Percentiles rank a stretch among this genome's conserved stretches.
These are phyloP conservation scores for Silvanus unidentatus DNA, from an alignment of 2,888 invertebrate species.

Conservation along the genomic window DNA sequence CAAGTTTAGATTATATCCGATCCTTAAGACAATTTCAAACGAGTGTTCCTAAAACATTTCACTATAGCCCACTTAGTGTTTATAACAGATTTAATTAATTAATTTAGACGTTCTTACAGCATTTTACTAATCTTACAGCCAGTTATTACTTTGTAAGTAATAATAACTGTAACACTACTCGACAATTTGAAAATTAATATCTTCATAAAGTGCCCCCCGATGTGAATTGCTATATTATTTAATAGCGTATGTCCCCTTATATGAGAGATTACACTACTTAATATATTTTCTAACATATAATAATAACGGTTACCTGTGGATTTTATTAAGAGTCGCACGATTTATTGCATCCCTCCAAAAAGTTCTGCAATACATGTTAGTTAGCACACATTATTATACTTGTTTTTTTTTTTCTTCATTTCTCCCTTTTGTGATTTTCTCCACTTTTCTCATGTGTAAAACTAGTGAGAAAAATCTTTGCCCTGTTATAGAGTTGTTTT, in stretches of 20 bases:
- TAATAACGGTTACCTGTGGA: conserved; percentile 34
- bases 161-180: conserved; percentile 47
- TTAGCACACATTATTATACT: conserved; percentile 8
- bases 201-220: conserved; percentile 47
- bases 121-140: conserved; percentile 46
- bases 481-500: neutral
- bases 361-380: too few species aligned
- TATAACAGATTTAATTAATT: conserved; percentile 49
- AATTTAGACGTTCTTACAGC: conserved; percentile 44
- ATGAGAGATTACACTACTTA: conserved; percentile 44
- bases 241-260: conserved; percentile 40
- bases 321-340: conserved; percentile 7
- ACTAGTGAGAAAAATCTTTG: too few species aligned
- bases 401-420: conserved; percentile 4
- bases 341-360: conserved; percentile 9
- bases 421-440: too few species aligned
- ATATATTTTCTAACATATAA: conserved; percentile 21
- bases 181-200: conserved; percentile 48
- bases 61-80: conserved; percentile 39
- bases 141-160: conserved; percentile 46
- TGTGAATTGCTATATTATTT: conserved; percentile 38
- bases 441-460: too few species aligned
- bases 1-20: conserved; percentile 24
- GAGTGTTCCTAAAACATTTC: conserved; percentile 29
- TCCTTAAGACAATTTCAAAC: conserved; percentile 29